Evolutionary conservation across 2,888 invertebrate species (phyloP).

Genomic region (Coecobrya sp.): DNA sequence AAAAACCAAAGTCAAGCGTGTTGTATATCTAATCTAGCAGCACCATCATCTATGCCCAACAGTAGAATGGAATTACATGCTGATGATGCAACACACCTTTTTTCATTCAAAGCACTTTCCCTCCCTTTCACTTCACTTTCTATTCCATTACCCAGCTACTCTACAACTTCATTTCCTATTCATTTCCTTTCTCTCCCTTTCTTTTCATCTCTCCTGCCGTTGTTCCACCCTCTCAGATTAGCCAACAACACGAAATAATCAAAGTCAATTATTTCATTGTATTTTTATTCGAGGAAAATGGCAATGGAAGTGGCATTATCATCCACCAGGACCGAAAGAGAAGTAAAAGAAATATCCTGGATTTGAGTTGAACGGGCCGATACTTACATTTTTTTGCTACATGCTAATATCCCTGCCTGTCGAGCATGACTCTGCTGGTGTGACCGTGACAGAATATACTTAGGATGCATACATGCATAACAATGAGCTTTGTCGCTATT

Average conservation of each 20-base stretch:
- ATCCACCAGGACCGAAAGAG: no score
- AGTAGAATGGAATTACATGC: neutral
- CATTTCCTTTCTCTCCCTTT: conserved; percentile 21
- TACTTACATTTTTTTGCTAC: no score
- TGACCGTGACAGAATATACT: neutral
- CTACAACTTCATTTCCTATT: conserved; percentile 10
- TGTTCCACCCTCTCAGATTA: no score
- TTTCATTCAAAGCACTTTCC: neutral
- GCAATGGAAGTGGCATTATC: no score
- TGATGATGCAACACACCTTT: neutral
- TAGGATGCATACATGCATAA: conserved; percentile 16
- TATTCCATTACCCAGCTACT: neutral
- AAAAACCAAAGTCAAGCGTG: no score
- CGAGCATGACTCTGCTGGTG: neutral
- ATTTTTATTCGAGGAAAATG: neutral
- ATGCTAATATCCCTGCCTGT: neutral
- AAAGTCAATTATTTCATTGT: neutral
- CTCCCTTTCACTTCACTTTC: conserved; percentile 9
- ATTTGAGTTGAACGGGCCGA: no score
- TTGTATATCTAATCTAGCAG: no score
- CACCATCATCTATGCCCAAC: no score
- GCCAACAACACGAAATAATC: neutral
- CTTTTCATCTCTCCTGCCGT: neutral
- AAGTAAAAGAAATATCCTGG: no score
- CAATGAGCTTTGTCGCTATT: conserved; percentile 3